phyloP scores from a whole-genome alignment of 2,113 vertebrate species.

The Lagopus leucura region DNA sequence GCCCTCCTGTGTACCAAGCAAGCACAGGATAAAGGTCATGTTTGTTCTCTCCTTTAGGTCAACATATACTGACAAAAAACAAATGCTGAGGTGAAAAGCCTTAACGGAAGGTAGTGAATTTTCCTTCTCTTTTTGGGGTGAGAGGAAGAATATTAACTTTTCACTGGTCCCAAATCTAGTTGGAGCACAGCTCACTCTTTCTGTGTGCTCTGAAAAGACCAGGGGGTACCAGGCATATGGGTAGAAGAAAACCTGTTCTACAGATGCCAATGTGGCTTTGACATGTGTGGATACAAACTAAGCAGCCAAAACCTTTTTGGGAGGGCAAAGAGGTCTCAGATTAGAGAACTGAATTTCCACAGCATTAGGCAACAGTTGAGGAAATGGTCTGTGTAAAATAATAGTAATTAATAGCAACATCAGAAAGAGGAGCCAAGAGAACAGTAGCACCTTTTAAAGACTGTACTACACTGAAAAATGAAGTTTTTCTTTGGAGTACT shows the following conservation, averaged over 20 bases:
- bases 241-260: neutral
- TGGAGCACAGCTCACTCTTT: neutral
- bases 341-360: accelerated
- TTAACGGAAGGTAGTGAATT: neutral
- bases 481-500: neutral
- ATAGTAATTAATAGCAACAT: neutral
- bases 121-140: neutral
- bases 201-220: neutral
- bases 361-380: neutral
- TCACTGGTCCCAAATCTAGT: neutral
- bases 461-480: neutral
- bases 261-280: accelerated
- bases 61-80: neutral
- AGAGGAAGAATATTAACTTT: neutral
- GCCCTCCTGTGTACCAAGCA: neutral
- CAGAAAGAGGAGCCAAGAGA: neutral
- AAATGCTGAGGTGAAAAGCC: neutral
- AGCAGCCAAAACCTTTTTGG: neutral
- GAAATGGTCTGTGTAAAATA: neutral
- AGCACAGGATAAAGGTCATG: neutral
- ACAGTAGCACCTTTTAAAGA: neutral
- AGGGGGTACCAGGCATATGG: neutral
- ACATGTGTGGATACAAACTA: accelerated
- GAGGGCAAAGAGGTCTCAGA: neutral
- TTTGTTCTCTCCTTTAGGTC: neutral